Evolutionary conservation across 2,888 invertebrate species (phyloP).

Genomic region (Neoascia interrupta): DNA sequence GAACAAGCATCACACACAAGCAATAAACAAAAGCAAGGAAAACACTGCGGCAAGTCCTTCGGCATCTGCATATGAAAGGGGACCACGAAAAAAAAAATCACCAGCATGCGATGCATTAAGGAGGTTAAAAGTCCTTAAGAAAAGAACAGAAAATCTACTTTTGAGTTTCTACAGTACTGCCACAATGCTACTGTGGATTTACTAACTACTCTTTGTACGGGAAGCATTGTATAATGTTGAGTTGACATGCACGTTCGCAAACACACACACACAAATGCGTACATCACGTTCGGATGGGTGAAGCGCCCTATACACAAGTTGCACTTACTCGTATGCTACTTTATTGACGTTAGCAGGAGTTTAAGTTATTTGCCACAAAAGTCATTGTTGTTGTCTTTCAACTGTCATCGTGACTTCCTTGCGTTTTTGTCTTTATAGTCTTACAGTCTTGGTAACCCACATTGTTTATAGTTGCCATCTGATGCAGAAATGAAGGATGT

Average conservation of each 20-base stretch:
- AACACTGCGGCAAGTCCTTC: neutral
- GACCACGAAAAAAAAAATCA: too few relatives aligned
- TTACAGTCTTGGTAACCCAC: conserved; percentile 21
- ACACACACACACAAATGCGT: too few relatives aligned
- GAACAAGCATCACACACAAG: too few relatives aligned
- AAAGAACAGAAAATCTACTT: conserved; percentile 28
- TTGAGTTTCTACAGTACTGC: neutral
- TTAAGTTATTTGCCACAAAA: conserved; percentile 40
- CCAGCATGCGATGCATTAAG: neutral
- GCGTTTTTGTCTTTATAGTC: neutral
- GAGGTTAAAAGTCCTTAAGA: conserved; percentile 32
- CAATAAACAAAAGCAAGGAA: neutral
- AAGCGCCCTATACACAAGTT: too few relatives aligned
- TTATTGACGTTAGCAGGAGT: conserved; percentile 41
- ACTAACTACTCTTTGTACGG: too few relatives aligned
- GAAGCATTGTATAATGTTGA: too few relatives aligned
- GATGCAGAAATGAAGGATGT: conserved; percentile 17
- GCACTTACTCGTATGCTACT: too few relatives aligned
- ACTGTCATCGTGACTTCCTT: conserved; percentile 28
- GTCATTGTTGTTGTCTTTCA: conserved; percentile 20
- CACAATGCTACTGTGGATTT: too few relatives aligned
- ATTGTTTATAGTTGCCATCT: conserved; percentile 19
- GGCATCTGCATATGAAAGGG: too few relatives aligned
- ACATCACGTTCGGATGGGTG: too few relatives aligned
- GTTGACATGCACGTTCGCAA: too few relatives aligned